These are phyloP conservation scores for Stichopus horrens DNA, from an alignment of 53 echinoderm and acorn worm genomes.

Conservation along the genomic window DNA sequence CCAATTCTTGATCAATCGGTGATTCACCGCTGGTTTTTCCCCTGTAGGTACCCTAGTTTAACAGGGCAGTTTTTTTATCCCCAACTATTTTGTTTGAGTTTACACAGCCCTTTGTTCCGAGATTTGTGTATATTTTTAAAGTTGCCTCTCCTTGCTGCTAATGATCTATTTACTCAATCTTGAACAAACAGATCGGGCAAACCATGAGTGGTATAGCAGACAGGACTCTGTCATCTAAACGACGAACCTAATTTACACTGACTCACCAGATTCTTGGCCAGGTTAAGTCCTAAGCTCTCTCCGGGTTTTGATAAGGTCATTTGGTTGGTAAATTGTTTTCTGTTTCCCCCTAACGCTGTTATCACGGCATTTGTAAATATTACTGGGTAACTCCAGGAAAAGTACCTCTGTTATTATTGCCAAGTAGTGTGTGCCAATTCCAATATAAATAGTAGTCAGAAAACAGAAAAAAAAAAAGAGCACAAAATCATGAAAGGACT, in stretches of 20 bases:
- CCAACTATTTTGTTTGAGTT: neutral
- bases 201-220: neutral
- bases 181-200: neutral
- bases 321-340: too few species aligned
- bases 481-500: too few species aligned
- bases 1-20: neutral
- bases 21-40: neutral
- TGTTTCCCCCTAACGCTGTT: too few species aligned
- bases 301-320: too few species aligned
- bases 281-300: neutral
- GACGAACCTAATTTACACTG: neutral
- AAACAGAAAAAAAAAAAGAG: too few species aligned
- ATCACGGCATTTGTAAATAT: too few species aligned
- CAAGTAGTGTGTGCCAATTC: too few species aligned
- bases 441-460: too few species aligned
- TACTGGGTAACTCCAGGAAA: too few species aligned
- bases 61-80: too few species aligned
- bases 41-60: neutral
- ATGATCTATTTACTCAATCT: neutral
- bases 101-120: neutral
- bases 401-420: too few species aligned
- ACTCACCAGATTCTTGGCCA: neutral
- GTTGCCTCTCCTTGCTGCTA: neutral
- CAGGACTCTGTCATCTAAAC: neutral
- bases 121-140: conserved; percentile 12